Percentiles rank a stretch among this genome's conserved stretches.
Evolutionary conservation across 2,797 vertebrate genomes (phyloP).

Genomic region (Anisognathus igniventris): DNA sequence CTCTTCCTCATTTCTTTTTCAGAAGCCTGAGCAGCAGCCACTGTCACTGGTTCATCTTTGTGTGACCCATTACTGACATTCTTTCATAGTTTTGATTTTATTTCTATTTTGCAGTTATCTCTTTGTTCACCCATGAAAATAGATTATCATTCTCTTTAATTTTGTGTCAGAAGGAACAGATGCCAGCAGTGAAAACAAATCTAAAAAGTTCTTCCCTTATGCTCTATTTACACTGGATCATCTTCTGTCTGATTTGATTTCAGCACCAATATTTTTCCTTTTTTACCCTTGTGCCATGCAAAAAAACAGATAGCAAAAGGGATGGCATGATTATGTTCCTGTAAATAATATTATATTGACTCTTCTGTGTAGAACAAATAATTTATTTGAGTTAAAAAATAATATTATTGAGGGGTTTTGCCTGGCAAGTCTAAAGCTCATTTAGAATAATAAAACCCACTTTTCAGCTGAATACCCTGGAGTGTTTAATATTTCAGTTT

Average conservation of each 20-base stretch:
- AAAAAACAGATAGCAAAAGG: not conserved
- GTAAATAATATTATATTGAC: not conserved
- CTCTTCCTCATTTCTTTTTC: not conserved
- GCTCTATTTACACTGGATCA: not conserved
- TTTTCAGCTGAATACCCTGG: not conserved
- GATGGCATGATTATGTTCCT: not conserved
- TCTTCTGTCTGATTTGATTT: not conserved
- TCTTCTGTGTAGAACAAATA: not conserved
- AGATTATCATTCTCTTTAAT: not conserved
- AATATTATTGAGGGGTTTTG: not conserved
- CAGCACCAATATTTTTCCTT: not conserved
- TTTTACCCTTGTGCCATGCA: not conserved
- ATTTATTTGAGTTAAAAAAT: not conserved
- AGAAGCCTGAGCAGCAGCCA: not conserved
- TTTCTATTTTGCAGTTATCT: not conserved
- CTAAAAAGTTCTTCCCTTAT: not conserved
- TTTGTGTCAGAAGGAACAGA: not conserved
- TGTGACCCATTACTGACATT: not conserved
- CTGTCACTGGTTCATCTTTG: not conserved
- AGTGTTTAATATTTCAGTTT: not conserved
- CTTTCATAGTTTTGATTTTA: not conserved
- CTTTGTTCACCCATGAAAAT: not conserved
- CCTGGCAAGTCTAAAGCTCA: not conserved
- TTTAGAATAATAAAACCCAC: not conserved
- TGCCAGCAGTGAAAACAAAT: conserved; percentile 16